Evolutionary conservation across 2,888 invertebrate species (phyloP).

Genomic region (Lithophane ornitopus): DNA sequence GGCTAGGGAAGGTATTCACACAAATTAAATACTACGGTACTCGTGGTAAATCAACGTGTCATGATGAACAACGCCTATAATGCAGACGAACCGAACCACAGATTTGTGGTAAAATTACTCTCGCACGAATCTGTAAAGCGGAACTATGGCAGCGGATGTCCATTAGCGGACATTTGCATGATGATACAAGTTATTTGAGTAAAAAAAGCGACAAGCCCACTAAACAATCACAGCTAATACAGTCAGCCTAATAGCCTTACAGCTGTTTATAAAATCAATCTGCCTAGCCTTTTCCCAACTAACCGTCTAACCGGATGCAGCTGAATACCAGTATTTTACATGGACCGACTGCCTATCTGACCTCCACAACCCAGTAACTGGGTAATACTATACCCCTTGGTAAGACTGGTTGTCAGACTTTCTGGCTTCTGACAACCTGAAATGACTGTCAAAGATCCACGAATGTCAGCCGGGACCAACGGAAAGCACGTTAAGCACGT

Average conservation of each 20-base stretch:
- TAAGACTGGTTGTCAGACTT: too few species aligned
- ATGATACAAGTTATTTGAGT: slow-evolving; percentile 14
- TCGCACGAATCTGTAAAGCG: background rate
- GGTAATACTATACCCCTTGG: too few species aligned
- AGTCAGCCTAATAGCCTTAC: slow-evolving; percentile 36
- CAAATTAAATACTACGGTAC: slow-evolving; percentile 2
- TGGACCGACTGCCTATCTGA: too few species aligned
- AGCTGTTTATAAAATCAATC: slow-evolving; percentile 25
- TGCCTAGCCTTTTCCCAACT: too few species aligned
- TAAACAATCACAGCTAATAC: slow-evolving; percentile 8
- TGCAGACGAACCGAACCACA: slow-evolving; percentile 4
- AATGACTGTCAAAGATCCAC: too few species aligned
- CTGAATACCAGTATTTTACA: too few species aligned
- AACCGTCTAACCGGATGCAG: too few species aligned
- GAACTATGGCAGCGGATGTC: slow-evolving; percentile 18
- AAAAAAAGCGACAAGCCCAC: slow-evolving; percentile 4
- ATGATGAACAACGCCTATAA: slow-evolving; percentile 16
- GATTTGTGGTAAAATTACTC: slow-evolving; percentile 41
- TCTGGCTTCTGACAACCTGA: too few species aligned
- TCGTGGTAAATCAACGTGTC: slow-evolving; percentile 19
- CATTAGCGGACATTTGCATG: slow-evolving; percentile 20
- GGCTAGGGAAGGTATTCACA: background rate
- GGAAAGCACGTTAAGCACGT: too few species aligned
- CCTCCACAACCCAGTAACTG: too few species aligned
- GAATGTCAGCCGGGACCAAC: too few species aligned